phyloP scores from a whole-genome alignment of 2,113 vertebrate species.

The Alouatta palliata region DNA sequence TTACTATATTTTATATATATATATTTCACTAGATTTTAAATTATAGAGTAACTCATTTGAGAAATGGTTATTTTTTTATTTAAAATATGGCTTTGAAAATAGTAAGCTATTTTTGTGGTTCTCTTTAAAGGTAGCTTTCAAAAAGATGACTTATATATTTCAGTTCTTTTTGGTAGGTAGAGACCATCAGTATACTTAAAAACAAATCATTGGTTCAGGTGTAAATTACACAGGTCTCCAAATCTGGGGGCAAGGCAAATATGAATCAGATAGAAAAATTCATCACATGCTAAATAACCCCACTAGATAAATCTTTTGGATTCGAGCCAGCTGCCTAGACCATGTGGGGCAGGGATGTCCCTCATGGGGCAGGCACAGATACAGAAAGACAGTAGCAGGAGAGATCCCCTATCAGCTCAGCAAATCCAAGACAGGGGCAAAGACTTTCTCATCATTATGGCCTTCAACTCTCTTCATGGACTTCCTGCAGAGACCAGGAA shows the following conservation, averaged over 20 bases:
- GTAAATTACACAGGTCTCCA: conserved; percentile 51
- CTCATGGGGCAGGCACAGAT: neutral
- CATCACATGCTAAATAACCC: neutral
- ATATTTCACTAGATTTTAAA: neutral
- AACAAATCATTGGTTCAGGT: conserved; percentile 24
- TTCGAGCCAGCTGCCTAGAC: neutral
- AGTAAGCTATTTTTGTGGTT: conserved; percentile 1
- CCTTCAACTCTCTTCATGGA: neutral
- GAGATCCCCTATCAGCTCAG: neutral
- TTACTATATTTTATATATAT: neutral
- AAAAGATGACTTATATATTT: conserved; percentile 46
- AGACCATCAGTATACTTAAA: conserved; percentile 14
- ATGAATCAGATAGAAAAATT: conserved; percentile 61
- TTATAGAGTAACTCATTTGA: neutral
- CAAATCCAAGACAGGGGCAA: neutral
- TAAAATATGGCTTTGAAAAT: conserved; percentile 30
- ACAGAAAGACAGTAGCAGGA: neutral
- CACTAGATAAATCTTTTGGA: neutral
- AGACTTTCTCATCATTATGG: conserved; percentile 36
- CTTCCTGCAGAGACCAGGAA: conserved; percentile 47
- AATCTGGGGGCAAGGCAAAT: conserved; percentile 35
- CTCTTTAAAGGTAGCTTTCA: conserved; percentile 8
- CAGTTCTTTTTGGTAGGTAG: neutral
- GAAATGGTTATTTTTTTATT: neutral
- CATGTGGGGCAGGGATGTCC: neutral